These are phyloP conservation scores for Chaitophorus viminalis DNA, from an alignment of 2,888 invertebrate genomes.

Conservation along the genomic window DNA sequence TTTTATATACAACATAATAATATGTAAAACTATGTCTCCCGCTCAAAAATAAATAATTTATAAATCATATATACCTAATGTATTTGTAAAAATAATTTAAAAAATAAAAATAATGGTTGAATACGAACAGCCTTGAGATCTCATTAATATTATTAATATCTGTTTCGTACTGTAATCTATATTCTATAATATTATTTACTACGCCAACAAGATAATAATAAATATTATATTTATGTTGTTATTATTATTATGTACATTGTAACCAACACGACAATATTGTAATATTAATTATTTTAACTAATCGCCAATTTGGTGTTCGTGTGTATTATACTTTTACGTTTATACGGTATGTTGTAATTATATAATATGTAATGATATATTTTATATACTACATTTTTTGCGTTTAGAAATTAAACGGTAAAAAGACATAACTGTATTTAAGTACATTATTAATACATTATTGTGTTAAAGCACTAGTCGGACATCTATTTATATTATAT, in stretches of 20 bases:
- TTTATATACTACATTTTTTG: too few relatives aligned
- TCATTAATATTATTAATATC: conserved; percentile 12
- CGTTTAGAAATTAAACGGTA: neutral
- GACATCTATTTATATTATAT: too few relatives aligned
- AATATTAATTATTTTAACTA: neutral
- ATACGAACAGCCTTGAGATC: conserved; percentile 4
- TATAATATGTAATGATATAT: too few relatives aligned
- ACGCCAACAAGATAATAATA: neutral
- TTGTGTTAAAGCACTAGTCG: neutral
- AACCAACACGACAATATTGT: neutral
- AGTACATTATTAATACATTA: too few relatives aligned
- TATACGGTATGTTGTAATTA: too few relatives aligned
- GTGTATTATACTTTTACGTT: too few relatives aligned
- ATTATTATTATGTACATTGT: neutral
- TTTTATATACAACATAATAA: neutral
- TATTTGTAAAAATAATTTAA: neutral
- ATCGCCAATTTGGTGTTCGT: neutral
- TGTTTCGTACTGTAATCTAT: neutral
- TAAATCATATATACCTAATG: too few relatives aligned
- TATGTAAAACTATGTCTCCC: neutral
- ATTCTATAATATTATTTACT: neutral
- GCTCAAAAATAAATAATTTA: conserved; percentile 30
- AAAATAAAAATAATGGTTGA: neutral
- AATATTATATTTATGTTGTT: neutral
- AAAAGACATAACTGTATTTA: neutral